Conservation (phyloP, 2,113 vertebrate species). For the Shinisaurus crocodilurus region DNA sequence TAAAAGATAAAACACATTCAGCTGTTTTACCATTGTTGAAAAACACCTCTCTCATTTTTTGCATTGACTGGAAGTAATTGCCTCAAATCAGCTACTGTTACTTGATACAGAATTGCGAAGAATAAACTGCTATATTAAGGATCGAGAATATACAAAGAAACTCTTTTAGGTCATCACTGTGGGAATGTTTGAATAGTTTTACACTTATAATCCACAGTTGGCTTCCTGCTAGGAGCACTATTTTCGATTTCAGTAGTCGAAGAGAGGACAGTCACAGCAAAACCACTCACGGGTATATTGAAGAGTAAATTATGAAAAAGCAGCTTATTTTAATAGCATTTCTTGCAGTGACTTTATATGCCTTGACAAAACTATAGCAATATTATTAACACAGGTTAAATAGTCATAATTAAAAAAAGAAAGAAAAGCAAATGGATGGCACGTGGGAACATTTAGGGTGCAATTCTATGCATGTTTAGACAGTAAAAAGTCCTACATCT, state of each 20-base stretch:
- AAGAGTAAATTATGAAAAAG: neutral
- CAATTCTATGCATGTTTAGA: too few species aligned
- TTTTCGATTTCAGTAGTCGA: neutral
- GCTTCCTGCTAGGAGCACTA: neutral
- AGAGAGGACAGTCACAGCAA: neutral
- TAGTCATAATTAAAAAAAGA: too few species aligned
- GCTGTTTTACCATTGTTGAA: neutral
- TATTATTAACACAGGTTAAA: too few species aligned
- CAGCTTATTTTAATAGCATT: too few species aligned
- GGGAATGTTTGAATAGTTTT: neutral
- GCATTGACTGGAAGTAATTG: neutral
- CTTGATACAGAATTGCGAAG: conserved; percentile 37
- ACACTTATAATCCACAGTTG: neutral
- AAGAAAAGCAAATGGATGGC: too few species aligned
- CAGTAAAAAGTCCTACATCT: too few species aligned
- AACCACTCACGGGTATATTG: neutral
- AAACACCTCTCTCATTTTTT: neutral
- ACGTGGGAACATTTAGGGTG: too few species aligned
- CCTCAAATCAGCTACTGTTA: neutral
- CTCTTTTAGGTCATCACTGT: neutral
- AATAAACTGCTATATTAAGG: neutral
- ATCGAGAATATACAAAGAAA: neutral
- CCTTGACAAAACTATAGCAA: too few species aligned
- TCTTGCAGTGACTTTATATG: too few species aligned
- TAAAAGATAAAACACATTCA: neutral